phyloP scores from a whole-genome alignment of 2,888 invertebrate species.

The Liodrosophila aerea region DNA sequence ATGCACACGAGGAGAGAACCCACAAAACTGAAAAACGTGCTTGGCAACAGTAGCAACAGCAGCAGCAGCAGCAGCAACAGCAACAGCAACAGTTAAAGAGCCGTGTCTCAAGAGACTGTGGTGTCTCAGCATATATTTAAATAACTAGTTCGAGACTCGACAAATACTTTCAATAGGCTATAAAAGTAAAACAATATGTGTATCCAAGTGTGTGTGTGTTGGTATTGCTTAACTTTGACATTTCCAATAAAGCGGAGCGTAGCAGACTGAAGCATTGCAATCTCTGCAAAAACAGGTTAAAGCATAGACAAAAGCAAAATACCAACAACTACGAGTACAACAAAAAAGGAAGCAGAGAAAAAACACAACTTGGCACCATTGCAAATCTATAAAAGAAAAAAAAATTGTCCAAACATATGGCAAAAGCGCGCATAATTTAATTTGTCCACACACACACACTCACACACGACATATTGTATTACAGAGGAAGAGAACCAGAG shows the following conservation, averaged over 20 bases:
- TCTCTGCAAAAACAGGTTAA: slow-evolving; percentile 73
- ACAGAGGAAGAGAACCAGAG: slow-evolving; percentile 45
- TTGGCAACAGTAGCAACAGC: slow-evolving; percentile 62
- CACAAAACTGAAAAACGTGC: slow-evolving; percentile 73
- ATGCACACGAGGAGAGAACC: slow-evolving; percentile 69
- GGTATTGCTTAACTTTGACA: slow-evolving; percentile 74
- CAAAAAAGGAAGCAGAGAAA: slow-evolving; percentile 57
- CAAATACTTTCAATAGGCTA: slow-evolving; percentile 69
- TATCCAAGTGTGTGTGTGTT: slow-evolving; percentile 15
- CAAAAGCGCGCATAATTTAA: slow-evolving; percentile 73
- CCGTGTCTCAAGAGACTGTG: slow-evolving; percentile 19
- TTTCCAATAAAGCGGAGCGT: slow-evolving; percentile 58
- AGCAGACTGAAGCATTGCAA: slow-evolving; percentile 48
- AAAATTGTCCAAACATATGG: slow-evolving; percentile 65
- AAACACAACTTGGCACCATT: slow-evolving; percentile 55
- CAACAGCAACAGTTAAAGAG: slow-evolving; percentile 15
- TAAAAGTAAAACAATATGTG: slow-evolving; percentile 40
- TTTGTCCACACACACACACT: slow-evolving; percentile 44
- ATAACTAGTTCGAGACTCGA: slow-evolving; percentile 76
- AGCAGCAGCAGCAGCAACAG: slow-evolving; percentile 2
- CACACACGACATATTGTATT: slow-evolving; percentile 30
- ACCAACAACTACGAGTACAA: slow-evolving; percentile 13
- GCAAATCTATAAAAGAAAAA: slow-evolving; percentile 55
- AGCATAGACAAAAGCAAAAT: neutral
- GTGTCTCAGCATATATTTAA: slow-evolving; percentile 68